phyloP scores from a whole-genome alignment of 2,113 vertebrate species.

The Saguinus imperator region DNA sequence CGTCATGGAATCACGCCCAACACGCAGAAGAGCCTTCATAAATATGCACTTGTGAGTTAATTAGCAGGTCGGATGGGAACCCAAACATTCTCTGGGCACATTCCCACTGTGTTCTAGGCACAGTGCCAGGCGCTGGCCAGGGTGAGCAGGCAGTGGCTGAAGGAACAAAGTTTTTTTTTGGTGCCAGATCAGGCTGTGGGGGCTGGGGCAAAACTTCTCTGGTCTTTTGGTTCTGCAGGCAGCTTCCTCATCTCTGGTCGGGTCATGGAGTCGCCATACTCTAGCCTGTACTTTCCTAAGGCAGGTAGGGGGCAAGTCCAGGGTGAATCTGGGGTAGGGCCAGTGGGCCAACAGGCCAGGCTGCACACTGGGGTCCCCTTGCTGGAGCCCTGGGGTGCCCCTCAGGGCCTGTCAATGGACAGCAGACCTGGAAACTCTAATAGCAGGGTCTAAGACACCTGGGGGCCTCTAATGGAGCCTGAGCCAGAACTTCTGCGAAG shows the following conservation, averaged over 20 bases:
- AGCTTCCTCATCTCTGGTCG: neutral
- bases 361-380: neutral
- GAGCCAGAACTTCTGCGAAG: neutral
- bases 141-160: neutral
- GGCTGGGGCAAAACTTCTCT: neutral
- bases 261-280: neutral
- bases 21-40: neutral
- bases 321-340: neutral
- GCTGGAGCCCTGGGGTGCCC: neutral
- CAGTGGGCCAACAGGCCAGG: neutral
- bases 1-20: neutral
- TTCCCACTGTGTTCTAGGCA: neutral
- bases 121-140: neutral
- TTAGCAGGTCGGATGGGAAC: neutral
- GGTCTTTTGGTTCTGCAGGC: constrained; percentile 39
- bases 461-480: neutral
- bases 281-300: neutral
- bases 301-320: fast-evolving
- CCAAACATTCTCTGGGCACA: neutral
- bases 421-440: neutral
- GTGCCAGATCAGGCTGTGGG: neutral
- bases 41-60: neutral
- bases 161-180: neutral
- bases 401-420: neutral
- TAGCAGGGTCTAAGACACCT: neutral